Percentiles rank a stretch among this genome's conserved stretches.
Evolutionary conservation across 1,140 invertebrate genomes (phyloP).

Genomic region (Macrostomum lignano): DNA sequence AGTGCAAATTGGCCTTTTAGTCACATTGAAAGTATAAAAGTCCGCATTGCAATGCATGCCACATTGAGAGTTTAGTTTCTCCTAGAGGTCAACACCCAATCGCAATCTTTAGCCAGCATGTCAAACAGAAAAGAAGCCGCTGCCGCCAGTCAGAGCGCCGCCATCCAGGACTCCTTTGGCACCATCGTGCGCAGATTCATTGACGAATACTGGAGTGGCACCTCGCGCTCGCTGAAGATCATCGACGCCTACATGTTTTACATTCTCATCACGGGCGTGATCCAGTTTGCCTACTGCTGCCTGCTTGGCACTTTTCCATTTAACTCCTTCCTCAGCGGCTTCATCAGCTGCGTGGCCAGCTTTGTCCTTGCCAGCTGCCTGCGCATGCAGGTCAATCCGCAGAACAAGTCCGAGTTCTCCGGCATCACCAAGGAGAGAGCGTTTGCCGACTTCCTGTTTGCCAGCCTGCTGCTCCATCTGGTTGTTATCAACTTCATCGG

Average conservation of each 20-base stretch:
- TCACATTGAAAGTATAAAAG: too few relatives aligned
- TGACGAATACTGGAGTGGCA: too few relatives aligned
- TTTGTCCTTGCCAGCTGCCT: conserved; percentile 82
- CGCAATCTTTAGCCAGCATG: too few relatives aligned
- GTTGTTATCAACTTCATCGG: conserved; percentile 98
- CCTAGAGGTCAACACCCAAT: too few relatives aligned
- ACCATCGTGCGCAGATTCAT: too few relatives aligned
- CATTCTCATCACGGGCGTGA: conserved; percentile 70
- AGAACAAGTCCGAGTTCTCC: conserved; percentile 68
- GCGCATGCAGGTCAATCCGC: conserved; percentile 77
- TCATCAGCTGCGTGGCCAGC: conserved; percentile 80
- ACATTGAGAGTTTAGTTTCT: too few relatives aligned
- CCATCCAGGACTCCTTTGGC: too few relatives aligned
- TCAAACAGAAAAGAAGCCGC: too few relatives aligned
- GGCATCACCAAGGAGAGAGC: conserved; percentile 75
- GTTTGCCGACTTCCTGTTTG: conserved; percentile 96
- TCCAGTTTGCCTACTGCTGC: conserved; percentile 84
- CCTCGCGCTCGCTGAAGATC: conserved; percentile 83
- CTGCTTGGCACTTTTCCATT: conserved; percentile 95
- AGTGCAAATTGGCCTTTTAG: too few relatives aligned
- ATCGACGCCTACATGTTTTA: conserved; percentile 87
- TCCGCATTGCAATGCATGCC: too few relatives aligned
- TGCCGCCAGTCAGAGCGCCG: too few relatives aligned
- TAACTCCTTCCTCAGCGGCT: conserved; percentile 92
- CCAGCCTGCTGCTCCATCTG: conserved; percentile 74